Evolutionary conservation across 2,888 invertebrate species (phyloP).

Genomic region (Thereva unica): DNA sequence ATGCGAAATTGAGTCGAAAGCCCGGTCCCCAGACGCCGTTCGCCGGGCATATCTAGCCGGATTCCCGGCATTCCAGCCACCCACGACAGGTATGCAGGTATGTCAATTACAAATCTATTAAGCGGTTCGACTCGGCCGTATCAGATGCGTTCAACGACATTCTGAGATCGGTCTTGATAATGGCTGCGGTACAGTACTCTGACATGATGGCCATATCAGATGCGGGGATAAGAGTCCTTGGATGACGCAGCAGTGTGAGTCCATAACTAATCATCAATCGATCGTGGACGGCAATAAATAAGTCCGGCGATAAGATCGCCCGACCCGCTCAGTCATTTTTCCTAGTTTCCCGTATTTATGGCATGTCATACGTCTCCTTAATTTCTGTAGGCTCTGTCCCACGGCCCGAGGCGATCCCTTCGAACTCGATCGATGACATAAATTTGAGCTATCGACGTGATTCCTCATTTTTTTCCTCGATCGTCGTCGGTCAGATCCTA

Average conservation of each 20-base stretch:
- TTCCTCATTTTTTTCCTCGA: constrained; percentile 23
- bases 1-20: not conserved
- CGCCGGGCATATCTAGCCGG: not conserved
- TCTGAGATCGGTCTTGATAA: constrained; percentile 21
- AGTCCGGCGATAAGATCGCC: constrained; percentile 28
- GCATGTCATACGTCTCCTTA: constrained; percentile 36
- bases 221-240: not conserved
- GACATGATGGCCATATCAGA: not conserved
- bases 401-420: constrained; percentile 29
- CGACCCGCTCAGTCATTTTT: constrained; percentile 32
- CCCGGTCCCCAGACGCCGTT: not conserved
- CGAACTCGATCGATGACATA: constrained; percentile 28
- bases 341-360: constrained; percentile 27
- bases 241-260: constrained; percentile 16
- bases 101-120: constrained; percentile 35
- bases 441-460: constrained; percentile 34
- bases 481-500: not conserved
- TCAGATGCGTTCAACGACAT: constrained; percentile 21
- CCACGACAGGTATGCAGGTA: constrained; percentile 12
- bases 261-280: constrained; percentile 11
- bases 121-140: constrained; percentile 7
- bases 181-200: constrained; percentile 10
- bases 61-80: constrained; percentile 22
- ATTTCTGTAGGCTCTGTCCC: constrained; percentile 29
- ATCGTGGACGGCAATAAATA: constrained; percentile 32